Evolutionary conservation across 1,140 invertebrate genomes (phyloP).

Genomic region (Camponotus pennsylvanicus): DNA sequence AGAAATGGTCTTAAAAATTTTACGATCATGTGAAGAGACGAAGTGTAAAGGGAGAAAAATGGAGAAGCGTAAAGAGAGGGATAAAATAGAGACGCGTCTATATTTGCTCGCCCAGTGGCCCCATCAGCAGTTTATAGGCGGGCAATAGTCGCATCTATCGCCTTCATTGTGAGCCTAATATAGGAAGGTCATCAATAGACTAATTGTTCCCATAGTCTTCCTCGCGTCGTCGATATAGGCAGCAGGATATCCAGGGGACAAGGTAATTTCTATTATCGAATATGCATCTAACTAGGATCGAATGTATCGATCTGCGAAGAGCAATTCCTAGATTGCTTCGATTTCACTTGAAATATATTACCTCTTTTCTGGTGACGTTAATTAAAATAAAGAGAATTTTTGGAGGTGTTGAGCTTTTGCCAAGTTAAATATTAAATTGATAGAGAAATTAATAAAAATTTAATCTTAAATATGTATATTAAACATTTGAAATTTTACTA

Average conservation of each 20-base stretch:
- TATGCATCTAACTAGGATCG: not conserved
- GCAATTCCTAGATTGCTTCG: not conserved
- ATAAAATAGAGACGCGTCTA: conserved; percentile 44
- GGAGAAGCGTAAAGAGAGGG: not conserved
- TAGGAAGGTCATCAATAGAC: not conserved
- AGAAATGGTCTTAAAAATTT: conserved; percentile 48
- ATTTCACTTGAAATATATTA: no score
- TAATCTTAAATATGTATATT: not conserved
- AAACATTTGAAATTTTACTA: no score
- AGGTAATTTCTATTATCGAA: conserved; percentile 38
- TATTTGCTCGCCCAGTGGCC: conserved; percentile 31
- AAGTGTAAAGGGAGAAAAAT: not conserved
- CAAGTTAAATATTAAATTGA: not conserved
- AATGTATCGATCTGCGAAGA: conserved; percentile 2
- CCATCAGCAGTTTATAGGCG: conserved; percentile 35
- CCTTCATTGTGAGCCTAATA: conserved; percentile 42
- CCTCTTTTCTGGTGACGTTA: not conserved
- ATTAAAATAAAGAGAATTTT: not conserved
- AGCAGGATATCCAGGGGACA: conserved; percentile 15
- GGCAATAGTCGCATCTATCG: conserved; percentile 26
- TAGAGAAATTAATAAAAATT: not conserved
- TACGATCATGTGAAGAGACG: conserved; percentile 2
- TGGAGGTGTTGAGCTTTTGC: not conserved
- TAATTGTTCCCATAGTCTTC: conserved; percentile 47
- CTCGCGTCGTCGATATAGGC: conserved; percentile 9